These are phyloP conservation scores for Melangyna quadrimaculata DNA, from an alignment of 2,888 invertebrate species.

Conservation along the genomic window DNA sequence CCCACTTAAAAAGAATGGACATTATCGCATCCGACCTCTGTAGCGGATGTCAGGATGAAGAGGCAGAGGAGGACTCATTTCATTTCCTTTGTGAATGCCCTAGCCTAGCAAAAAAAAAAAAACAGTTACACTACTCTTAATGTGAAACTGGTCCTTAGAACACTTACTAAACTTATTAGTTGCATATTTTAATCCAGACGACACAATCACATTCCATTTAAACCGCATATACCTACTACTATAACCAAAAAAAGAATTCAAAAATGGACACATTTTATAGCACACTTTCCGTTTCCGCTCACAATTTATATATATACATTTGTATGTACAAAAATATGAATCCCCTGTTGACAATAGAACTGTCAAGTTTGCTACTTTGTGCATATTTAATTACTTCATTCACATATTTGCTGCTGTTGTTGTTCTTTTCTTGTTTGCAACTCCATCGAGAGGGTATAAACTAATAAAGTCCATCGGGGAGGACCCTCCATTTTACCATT, in stretches of 20 bases:
- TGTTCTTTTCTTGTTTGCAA: not conserved
- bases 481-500: constrained; percentile 6
- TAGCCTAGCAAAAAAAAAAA: too few relatives aligned
- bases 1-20: too few relatives aligned
- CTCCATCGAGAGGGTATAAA: not conserved
- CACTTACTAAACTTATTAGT: not conserved
- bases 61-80: too few relatives aligned
- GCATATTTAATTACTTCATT: constrained; percentile 40
- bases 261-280: not conserved
- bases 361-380: constrained; percentile 37
- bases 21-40: too few relatives aligned
- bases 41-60: too few relatives aligned
- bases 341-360: constrained; percentile 19
- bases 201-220: not conserved
- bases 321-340: not conserved
- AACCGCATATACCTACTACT: not conserved
- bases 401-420: constrained; percentile 9
- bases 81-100: too few relatives aligned
- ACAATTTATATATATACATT: not conserved
- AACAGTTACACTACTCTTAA: too few relatives aligned
- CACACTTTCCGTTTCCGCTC: not conserved
- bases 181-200: not conserved
- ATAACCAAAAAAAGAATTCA: not conserved
- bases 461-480: constrained; percentile 19
- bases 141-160: too few relatives aligned